Evolutionary conservation across 1,140 invertebrate species (phyloP), one percentile per base, ranked within the genome.

Genomic region (Macrosteles quadrilineatus): DNA sequence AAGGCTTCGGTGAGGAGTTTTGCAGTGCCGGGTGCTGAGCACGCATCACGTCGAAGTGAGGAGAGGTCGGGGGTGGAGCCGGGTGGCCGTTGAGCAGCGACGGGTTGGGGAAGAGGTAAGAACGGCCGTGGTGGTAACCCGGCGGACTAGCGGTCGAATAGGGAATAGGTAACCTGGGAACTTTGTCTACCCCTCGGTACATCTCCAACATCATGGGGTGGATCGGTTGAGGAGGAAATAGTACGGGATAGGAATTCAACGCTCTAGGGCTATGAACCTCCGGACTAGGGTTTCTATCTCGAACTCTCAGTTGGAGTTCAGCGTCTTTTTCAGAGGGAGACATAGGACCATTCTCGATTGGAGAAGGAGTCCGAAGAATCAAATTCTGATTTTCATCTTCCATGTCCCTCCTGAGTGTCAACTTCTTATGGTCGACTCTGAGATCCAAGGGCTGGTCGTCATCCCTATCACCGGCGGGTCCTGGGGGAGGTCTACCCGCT

Each of bases 401-500:
- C 4, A 90, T 75, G 14, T 85, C 81, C 57, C 76, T 76, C 71
- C 79, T 71, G 69, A 76, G 69, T 17, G 76, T 75, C 23, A 81
- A 79, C 77, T 92, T 91, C 76, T 94, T 95, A 78, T 90, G 89
- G 50, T 91, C 91, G 50, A 95, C 85, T 71, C 92, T 85, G 11
- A 96, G 84, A 78, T 95, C 93, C 53, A 96, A 81, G 1, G 93
- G 93, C 76, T 92, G 90, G 72, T 92, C 90, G 32, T 87, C 85
- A 32, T 86, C 82, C 43, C 76, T 68, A 0, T 81, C 79, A 2
- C 76, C 71, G 68, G n/a, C 76, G 70, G 27, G 82, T 78, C 67
- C 82, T 81, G 40, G 84, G 75, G 65, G 81, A 75, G 80, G 83
- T 43, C 78, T 71, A 17, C 75, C 76, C 2, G 79, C 78, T 19